Percentiles rank a stretch among this genome's conserved stretches.
These are phyloP conservation scores for Plebejus anna DNA, from an alignment of 2,888 invertebrate genomes.

Conservation along the genomic window DNA sequence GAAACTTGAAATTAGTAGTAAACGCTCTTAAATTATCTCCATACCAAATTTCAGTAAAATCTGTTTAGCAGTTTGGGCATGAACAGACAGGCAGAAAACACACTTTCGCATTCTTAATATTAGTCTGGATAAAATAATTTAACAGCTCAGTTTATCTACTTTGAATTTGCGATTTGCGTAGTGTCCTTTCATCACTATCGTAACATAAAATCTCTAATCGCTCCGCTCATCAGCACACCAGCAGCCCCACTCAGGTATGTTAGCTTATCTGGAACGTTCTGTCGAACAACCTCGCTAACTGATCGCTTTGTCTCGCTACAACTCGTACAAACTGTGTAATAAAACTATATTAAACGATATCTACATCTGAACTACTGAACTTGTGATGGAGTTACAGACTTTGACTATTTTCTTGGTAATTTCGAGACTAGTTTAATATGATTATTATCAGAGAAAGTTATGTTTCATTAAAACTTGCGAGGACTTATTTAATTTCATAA, in stretches of 20 bases:
- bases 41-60: too few relatives aligned
- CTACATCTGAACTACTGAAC: background rate
- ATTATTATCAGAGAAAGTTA: background rate
- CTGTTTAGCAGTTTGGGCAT: too few relatives aligned
- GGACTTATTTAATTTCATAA: too few relatives aligned
- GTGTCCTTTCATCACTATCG: too few relatives aligned
- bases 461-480: background rate
- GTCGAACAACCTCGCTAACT: slow-evolving; percentile 36
- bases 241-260: slow-evolving; percentile 51
- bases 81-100: too few relatives aligned
- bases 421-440: background rate
- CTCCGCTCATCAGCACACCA: slow-evolving; percentile 38
- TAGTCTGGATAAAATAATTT: too few relatives aligned
- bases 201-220: slow-evolving; percentile 31
- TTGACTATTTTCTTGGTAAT: slow-evolving; percentile 1
- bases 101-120: too few relatives aligned
- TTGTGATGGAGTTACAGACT: background rate
- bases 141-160: too few relatives aligned
- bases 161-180: too few relatives aligned
- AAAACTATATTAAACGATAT: slow-evolving; percentile 10
- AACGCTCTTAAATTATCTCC: too few relatives aligned
- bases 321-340: background rate
- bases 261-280: slow-evolving; percentile 48
- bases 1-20: too few relatives aligned
- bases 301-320: slow-evolving; percentile 22